Percentiles rank a stretch among this genome's conserved stretches.
Conservation (phyloP, 2,888 invertebrate species). For the Cosmia pyralina region DNA sequence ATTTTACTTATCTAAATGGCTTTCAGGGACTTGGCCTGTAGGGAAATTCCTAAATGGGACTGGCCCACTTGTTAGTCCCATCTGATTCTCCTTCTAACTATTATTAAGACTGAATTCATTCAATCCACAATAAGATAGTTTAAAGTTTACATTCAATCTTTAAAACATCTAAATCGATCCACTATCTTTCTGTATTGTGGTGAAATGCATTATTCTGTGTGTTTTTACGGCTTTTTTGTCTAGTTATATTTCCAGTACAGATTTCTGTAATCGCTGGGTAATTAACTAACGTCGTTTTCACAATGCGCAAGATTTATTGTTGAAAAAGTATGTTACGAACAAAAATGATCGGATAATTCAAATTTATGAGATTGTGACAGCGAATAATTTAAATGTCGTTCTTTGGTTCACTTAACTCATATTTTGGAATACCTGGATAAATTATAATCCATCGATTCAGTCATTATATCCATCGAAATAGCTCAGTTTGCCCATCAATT, state of each 20-base stretch:
- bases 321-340: slow-evolving; percentile 11
- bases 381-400: not conserved
- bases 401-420: not conserved
- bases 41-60: slow-evolving; percentile 55
- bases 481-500: not conserved
- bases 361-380: not conserved
- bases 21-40: slow-evolving; percentile 33
- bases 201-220: slow-evolving; percentile 32
- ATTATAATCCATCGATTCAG: not conserved
- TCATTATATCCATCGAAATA: slow-evolving; percentile 6
- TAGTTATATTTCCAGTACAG: slow-evolving; percentile 12
- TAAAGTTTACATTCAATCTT: slow-evolving; percentile 8
- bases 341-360: not conserved
- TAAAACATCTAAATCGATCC: not conserved
- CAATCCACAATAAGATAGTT: slow-evolving; percentile 13
- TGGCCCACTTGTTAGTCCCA: slow-evolving; percentile 21
- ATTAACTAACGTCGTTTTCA: slow-evolving; percentile 36
- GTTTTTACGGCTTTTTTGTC: slow-evolving; percentile 29
- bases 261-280: slow-evolving; percentile 38
- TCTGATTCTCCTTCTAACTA: slow-evolving; percentile 11
- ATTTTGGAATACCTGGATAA: slow-evolving; percentile 2
- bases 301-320: slow-evolving; percentile 38
- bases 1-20: slow-evolving; percentile 58
- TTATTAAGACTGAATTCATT: slow-evolving; percentile 15
- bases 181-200: not conserved